Base-by-base conservation (phyloP, 35 echinoderm and acorn worm genomes). In the Stichopus chloronotus region DNA sequence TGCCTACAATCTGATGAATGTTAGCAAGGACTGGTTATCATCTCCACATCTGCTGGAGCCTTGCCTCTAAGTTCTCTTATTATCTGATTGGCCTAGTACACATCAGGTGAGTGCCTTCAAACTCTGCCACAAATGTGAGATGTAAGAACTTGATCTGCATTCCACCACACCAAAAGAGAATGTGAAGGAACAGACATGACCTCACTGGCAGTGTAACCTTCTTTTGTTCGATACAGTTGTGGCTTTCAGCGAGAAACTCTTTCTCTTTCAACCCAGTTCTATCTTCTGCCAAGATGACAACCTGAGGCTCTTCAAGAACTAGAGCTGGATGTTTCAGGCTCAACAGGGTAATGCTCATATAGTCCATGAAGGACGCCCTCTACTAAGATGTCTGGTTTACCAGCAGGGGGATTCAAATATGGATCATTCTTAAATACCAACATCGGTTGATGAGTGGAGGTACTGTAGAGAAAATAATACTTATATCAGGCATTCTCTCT, bases 291-390 rank as follows among this genome's bases (percentile, higher is more conserved):
- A 55, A 52, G 80, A 5, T 23, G 52, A 30, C 25, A 83, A 55
- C 25, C 8, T 65, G 17, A 4, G 23, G 24, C 21, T 89, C 52
- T 19, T 91, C 90, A 91, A 6, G 90, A 91, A 56, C 90, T 91
- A 57, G 90, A 91, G 63, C 90, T 91, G 53, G 90, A 91, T 5
- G 54, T 91, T 21, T 91, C 90, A 16, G 90, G 90, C 53, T 91
- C 90, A 6, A 89, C 87, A 58, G 69, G 52, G 23, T 25, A 91
- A 59, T 91, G 43, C 9, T 79, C 69, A 79, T 91, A 91, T 6
- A 91, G 90, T 43, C 90, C 90, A 77, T 91, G 90, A 91, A 78
- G 90, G 52, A 91, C 90, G n/a, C 90, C 90, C 90, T 91, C 90
- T 25, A 91, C 90, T 54, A 91, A 23, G 52, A 91, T 79, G 56